Base-by-base conservation (phyloP, 2,113 vertebrate species). In the Oophaga pumilio region DNA sequence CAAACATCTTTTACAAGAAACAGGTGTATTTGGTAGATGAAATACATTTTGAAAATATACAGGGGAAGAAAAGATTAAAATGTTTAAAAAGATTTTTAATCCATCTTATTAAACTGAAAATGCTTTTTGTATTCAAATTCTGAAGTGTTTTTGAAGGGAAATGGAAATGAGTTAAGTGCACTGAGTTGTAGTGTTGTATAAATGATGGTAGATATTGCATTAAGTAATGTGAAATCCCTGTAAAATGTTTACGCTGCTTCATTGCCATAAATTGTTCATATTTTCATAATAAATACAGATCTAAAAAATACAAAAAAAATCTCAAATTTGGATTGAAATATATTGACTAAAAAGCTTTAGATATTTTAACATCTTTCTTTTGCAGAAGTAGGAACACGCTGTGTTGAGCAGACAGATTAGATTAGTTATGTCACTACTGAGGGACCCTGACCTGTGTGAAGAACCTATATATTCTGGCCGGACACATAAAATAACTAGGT, bases 101-200 rank as follows among this genome's bases (percentile, higher is more conserved):
- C 28, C 20, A 80, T 28, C 26, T 43, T 62, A 60, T 60, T 60
- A 43, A 33, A 22, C 5, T 60, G 60, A 20, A 26, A 18, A 10
- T 33, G 57, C 15, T 17, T 22, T 60, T 62, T 80, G 28, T 59
- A 11, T 28, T 79, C 17, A 28, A 52, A 28, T 60, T 59, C 53
- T 80, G 77, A 59, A 8, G 20, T 10, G 26, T 57, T 26, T 66
- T 49, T 66, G 49, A 78, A 82, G 64, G 66, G n/a, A 82, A 83
- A 50, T 53, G 28, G 60, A 49, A 64, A 66, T 50, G 7, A 69
- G 43, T 82, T 26, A 68, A 22, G 60, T 82, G 26, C 60, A 82
- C 6, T 12, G 10, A 66, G 18, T 52, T 82, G 52, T n/a, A 52
- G 49, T 68, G 43, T 2, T 52, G 9, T 49, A 26, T 52, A 68